Conservation (phyloP, 2,113 vertebrate species). For the Amblyornis subalaris region DNA sequence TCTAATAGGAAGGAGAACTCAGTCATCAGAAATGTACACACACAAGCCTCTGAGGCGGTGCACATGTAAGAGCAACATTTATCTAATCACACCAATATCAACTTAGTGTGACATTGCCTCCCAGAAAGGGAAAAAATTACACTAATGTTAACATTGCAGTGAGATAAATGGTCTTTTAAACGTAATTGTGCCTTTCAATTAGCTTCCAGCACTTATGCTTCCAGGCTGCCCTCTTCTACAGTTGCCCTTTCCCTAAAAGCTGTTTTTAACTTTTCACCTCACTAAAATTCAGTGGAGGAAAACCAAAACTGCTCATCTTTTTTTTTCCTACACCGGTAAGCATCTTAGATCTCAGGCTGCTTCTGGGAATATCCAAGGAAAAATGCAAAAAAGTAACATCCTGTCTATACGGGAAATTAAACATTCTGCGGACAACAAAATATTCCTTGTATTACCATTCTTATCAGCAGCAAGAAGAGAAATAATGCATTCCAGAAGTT, state of each 20-base stretch:
- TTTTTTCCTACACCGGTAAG: neutral
- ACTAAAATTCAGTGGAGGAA: neutral
- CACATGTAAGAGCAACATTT: constrained; percentile 31
- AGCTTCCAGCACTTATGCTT: neutral
- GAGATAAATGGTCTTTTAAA: neutral
- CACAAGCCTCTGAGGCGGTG: neutral
- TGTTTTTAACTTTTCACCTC: neutral
- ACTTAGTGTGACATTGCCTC: constrained; percentile 19
- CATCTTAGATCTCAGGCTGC: neutral
- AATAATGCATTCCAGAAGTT: neutral
- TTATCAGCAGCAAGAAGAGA: neutral
- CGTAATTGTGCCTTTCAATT: neutral
- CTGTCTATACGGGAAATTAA: neutral
- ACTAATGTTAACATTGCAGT: constrained; percentile 17
- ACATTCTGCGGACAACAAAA: neutral
- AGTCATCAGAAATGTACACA: neutral
- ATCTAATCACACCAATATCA: constrained; percentile 46
- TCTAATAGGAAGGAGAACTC: neutral
- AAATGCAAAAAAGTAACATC: neutral
- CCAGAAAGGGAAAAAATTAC: constrained; percentile 34
- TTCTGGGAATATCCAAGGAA: neutral
- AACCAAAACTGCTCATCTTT: neutral
- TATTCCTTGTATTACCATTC: neutral
- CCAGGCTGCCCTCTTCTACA: neutral
- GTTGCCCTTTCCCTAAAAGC: neutral